A percentile compares a stretch with the other conserved stretches of the same genome.
Evolutionary conservation across 2,888 invertebrate species (phyloP).

Genomic region (Tubulanus polymorphus): DNA sequence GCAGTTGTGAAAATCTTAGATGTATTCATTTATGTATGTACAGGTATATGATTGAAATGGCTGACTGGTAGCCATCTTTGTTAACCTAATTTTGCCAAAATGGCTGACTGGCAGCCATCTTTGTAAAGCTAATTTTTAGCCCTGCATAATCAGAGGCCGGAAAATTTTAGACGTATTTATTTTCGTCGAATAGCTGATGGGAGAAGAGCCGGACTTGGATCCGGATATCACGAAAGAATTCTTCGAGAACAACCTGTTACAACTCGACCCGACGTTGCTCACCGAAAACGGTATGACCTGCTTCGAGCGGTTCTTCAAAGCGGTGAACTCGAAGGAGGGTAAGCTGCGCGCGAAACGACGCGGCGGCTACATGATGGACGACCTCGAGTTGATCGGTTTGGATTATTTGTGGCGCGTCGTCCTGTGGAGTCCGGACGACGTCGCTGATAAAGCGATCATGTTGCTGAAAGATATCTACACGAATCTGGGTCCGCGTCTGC

Average conservation of each 20-base stretch:
- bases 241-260: slow-evolving; percentile 90
- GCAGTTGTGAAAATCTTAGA: too few relatives aligned
- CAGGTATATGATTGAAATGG: too few relatives aligned
- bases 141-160: too few relatives aligned
- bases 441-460: slow-evolving; percentile 86
- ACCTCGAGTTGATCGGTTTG: slow-evolving; percentile 89
- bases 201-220: slow-evolving; percentile 91
- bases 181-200: slow-evolving; percentile 44
- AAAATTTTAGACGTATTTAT: too few relatives aligned
- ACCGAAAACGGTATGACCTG: slow-evolving; percentile 90
- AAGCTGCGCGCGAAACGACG: slow-evolving; percentile 83
- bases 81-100: too few relatives aligned
- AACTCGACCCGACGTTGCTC: slow-evolving; percentile 82
- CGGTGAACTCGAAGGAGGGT: slow-evolving; percentile 91
- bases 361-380: slow-evolving; percentile 73
- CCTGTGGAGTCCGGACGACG: slow-evolving; percentile 82
- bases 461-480: slow-evolving; percentile 89
- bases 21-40: too few relatives aligned
- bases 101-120: too few relatives aligned
- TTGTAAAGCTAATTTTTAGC: too few relatives aligned
- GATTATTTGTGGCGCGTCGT: slow-evolving; percentile 95
- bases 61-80: too few relatives aligned
- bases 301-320: slow-evolving; percentile 83
- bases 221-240: slow-evolving; percentile 93
- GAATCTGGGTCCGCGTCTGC: slow-evolving; percentile 81